phyloP scores from a whole-genome alignment of 2,888 invertebrate species.

The Lacanobia wlatinum region DNA sequence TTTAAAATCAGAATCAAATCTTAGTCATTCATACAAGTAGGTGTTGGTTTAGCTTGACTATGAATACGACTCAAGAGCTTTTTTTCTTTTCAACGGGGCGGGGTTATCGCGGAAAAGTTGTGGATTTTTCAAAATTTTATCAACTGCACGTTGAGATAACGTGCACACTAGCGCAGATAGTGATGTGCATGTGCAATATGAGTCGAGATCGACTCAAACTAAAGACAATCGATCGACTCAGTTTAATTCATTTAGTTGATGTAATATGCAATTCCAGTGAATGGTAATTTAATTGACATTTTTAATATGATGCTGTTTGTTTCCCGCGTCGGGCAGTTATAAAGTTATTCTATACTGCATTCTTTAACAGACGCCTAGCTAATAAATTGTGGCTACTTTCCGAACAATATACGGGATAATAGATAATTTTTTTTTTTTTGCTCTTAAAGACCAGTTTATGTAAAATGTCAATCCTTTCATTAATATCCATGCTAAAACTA shows the following conservation, averaged over 20 bases:
- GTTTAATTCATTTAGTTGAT: background rate
- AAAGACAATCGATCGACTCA: conserved; percentile 70
- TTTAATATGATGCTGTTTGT: background rate
- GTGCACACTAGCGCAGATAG: conserved; percentile 80
- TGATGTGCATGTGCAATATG: conserved; percentile 71
- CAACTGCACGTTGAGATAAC: conserved; percentile 82
- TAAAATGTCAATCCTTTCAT: too few species aligned
- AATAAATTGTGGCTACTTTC: too few species aligned
- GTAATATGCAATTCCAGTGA: background rate
- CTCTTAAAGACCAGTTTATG: too few species aligned
- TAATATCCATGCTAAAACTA: too few species aligned
- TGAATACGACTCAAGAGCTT: conserved; percentile 81
- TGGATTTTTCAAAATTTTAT: conserved; percentile 91
- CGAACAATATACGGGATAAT: too few species aligned
- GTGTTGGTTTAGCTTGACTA: conserved; percentile 68
- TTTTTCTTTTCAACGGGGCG: conserved; percentile 83
- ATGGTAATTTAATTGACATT: background rate
- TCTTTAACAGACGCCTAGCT: too few species aligned
- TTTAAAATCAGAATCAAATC: background rate
- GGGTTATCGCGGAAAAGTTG: conserved; percentile 91
- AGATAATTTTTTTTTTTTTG: too few species aligned
- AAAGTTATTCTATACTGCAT: too few species aligned
- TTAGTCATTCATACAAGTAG: background rate
- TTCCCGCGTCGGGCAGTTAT: background rate
- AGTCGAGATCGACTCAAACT: conserved; percentile 70